Base-by-base conservation (phyloP, 2,113 vertebrate genomes). In the Salvelinus sp. region DNA sequence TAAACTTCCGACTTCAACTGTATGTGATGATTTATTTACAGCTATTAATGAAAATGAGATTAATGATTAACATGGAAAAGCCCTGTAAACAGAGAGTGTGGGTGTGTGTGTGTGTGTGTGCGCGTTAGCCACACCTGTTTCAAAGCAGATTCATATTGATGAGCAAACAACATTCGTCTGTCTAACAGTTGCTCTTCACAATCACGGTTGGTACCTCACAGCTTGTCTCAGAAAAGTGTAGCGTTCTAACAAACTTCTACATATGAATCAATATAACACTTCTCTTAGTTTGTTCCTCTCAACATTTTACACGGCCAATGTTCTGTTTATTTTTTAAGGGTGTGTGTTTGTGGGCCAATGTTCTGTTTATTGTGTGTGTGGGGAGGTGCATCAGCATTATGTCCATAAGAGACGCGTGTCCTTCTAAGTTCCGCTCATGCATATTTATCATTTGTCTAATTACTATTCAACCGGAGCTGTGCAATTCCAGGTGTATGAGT, bases 381-480 rank as follows among this genome's bases (percentile, higher is more conserved):
- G 25, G 73, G 50, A 3, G 25, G 1, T 47, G 74, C 30, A 28
- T 20, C 0, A 23, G 69, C 4, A 22, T 70, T 73, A 78, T 82
- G 76, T 84, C 44, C 69, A 60, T 20, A 47, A 83, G 79, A 86
- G 76, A 18, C 78, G 38, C 44, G 6, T 79, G 77, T 44, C 79
- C 83, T 80, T 54, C 76, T 86, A 75, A 74, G 75, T 67, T 72
- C 77, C 73, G 10, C 65, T 87, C 82, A 83, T 89, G 75, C 62
- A 89, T 90, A 91, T 88, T 88, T 74, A 89, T 81, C 18, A 0
- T 2, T 69, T 9, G 70, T 44, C 72, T 81, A 58, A 88, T 91
- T 82, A 79, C 78, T 50, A 81, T 84, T 80, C 74, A 65, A 48
- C 73, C 79, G 74, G 27, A 44, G 74, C 25, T 18, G 75, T 67